Evolutionary conservation across 2,113 vertebrate species (phyloP).

Genomic region (Scolopax mira): DNA sequence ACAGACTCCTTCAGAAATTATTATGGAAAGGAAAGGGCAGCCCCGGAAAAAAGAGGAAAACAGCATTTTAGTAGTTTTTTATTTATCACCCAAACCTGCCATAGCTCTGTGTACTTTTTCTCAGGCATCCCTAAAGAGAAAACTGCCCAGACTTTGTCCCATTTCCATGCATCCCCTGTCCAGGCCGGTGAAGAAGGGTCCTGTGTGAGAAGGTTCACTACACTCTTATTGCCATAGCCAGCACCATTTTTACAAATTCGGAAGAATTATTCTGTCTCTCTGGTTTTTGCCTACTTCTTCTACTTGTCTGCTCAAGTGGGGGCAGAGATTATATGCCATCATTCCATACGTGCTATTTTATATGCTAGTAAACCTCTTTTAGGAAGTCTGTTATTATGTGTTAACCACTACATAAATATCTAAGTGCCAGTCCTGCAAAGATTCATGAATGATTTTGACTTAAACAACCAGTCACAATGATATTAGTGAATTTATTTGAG

Average conservation of each 20-base stretch:
- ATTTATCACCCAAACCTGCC: not conserved
- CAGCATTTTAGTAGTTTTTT: not conserved
- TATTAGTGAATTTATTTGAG: too few species aligned
- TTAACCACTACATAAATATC: not conserved
- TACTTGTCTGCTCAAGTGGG: not conserved
- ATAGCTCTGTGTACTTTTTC: accelerated
- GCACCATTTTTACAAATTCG: not conserved
- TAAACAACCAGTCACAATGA: not conserved
- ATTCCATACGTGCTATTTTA: not conserved
- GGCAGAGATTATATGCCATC: accelerated
- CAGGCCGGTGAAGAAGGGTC: not conserved
- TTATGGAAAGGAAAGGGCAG: not conserved
- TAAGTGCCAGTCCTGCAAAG: not conserved
- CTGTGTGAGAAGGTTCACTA: not conserved
- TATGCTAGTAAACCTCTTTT: not conserved
- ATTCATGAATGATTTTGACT: not conserved
- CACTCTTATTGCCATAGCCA: accelerated
- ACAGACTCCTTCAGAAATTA: not conserved
- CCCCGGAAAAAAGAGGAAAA: not conserved
- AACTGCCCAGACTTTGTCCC: not conserved
- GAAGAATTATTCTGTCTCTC: not conserved
- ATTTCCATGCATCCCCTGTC: accelerated
- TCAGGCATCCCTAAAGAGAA: not conserved
- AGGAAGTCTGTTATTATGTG: too few species aligned
- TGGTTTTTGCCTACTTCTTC: not conserved